Evolutionary conservation across 2,888 invertebrate species (phyloP), one percentile per base, ranked within the genome.

Genomic region (Dexiosoma caninum): DNA sequence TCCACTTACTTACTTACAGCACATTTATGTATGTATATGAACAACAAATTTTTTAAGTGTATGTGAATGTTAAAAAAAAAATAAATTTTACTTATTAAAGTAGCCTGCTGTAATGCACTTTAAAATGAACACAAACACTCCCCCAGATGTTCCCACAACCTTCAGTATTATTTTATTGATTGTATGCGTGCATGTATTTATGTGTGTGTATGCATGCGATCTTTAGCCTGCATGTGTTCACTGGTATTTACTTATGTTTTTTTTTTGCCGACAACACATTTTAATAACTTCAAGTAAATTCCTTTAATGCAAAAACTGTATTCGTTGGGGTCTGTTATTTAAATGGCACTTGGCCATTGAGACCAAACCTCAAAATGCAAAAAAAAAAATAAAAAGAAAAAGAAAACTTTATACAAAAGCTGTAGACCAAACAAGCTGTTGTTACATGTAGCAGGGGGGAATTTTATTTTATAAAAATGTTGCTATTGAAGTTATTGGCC

Each of bases 211-310:
- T 23, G 40, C 55, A 6, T 16, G 42, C 40, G 7, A 12, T 42
- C 4, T 49, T 49, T 49, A 10, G 23, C 14, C 8, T 32, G 32
- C 12, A 14, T 55, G 30, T 40, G 14, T 46, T 57, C 4, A 3
- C 44, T 19, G 21, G 19, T 70, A 46, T 70, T 64, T 64, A 64
- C 64, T 46, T n/a, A n/a, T n/a, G n/a, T n/a, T n/a, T n/a, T n/a
- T n/a, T n/a, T 57, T 64, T 57, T 32, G 49, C 69, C 62, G 70
- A 55, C 69, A 62, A 57, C 55, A 64, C 62, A 64, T 64, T 77
- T 77, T 71, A 77, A 71, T 77, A 71, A 71, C 42, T 64, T 70
- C 12, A 77, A 77, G 51, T 57, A 77, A 77, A 77, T 64, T 77
- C 57, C 55, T 70, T 77, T 49, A 62, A 70, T 32, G 23, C 35